A percentile compares a stretch with the other conserved stretches of the same genome.
Conservation (phyloP, 2,888 invertebrate genomes). For the Malachius bipustulatus region DNA sequence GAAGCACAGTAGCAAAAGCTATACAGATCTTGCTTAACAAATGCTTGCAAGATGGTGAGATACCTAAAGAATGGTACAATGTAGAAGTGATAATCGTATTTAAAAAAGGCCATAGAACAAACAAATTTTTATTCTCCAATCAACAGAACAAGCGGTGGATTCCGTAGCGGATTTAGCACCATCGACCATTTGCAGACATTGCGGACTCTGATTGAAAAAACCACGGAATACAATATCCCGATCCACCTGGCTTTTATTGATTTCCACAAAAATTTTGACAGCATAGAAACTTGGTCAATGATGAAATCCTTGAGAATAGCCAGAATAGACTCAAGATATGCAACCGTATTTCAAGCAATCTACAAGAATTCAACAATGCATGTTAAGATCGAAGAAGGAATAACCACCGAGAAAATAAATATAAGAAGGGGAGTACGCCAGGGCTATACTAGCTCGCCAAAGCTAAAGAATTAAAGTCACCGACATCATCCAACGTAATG, state of each 20-base stretch:
- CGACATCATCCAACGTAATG: no score
- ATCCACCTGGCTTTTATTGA: slow-evolving; percentile 12
- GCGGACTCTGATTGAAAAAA: slow-evolving; percentile 8
- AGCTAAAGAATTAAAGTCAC: no score
- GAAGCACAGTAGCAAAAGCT: no score
- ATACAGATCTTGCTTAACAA: no score
- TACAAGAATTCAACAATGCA: slow-evolving; percentile 11
- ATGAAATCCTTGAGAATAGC: slow-evolving; percentile 9
- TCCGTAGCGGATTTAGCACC: not conserved
- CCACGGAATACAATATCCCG: slow-evolving; percentile 11
- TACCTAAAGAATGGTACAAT: no score
- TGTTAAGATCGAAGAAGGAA: slow-evolving; percentile 10
- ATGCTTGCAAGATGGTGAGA: no score
- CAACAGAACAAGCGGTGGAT: slow-evolving; percentile 7
- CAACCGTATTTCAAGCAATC: slow-evolving; percentile 8
- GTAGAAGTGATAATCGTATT: no score
- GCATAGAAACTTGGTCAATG: slow-evolving; percentile 10
- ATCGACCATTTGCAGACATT: slow-evolving; percentile 7
- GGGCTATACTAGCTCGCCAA: slow-evolving; percentile 6
- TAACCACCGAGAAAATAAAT: slow-evolving; percentile 7
- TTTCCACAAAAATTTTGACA: slow-evolving; percentile 11
- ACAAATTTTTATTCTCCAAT: slow-evolving; percentile 4
- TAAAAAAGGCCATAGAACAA: no score
- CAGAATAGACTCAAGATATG: slow-evolving; percentile 11
- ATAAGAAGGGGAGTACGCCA: slow-evolving; percentile 10